Percentiles rank a stretch among this genome's conserved stretches.
Conservation (phyloP, 1,140 invertebrate genomes). For the Drosophila novamexicana region DNA sequence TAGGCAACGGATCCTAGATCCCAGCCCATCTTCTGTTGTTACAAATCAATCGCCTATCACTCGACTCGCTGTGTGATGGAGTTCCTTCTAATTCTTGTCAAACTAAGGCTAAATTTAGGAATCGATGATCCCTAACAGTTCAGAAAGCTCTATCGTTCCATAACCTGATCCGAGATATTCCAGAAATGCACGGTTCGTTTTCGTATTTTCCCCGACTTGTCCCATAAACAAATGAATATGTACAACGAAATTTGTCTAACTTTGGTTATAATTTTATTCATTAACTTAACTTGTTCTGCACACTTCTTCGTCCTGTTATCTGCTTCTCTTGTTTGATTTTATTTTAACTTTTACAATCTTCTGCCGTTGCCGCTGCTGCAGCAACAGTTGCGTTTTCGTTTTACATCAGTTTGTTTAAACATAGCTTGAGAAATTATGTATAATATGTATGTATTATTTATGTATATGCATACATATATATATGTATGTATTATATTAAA, state of each 20-base stretch:
- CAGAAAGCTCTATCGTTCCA: too few relatives aligned
- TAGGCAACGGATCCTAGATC: too few relatives aligned
- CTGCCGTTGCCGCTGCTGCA: constrained; percentile 33
- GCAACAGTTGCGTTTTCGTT: constrained; percentile 43
- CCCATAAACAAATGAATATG: neutral
- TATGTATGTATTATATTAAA: constrained; percentile 64
- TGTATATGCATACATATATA: constrained; percentile 27
- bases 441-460: constrained; percentile 54
- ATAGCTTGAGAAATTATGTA: constrained; percentile 75
- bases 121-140: too few relatives aligned
- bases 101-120: too few relatives aligned
- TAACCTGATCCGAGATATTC: too few relatives aligned
- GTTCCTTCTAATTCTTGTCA: too few relatives aligned
- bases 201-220: neutral
- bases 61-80: too few relatives aligned
- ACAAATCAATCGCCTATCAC: too few relatives aligned
- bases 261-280: constrained; percentile 82
- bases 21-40: too few relatives aligned
- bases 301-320: constrained; percentile 26
- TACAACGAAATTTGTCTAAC: constrained; percentile 60
- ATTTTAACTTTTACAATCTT: constrained; percentile 34
- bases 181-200: too few relatives aligned
- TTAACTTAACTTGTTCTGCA: constrained; percentile 74
- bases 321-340: constrained; percentile 10
- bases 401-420: constrained; percentile 42